phyloP scores from a whole-genome alignment of 2,797 vertebrate species.

The Pseudomugil gertrudae region DNA sequence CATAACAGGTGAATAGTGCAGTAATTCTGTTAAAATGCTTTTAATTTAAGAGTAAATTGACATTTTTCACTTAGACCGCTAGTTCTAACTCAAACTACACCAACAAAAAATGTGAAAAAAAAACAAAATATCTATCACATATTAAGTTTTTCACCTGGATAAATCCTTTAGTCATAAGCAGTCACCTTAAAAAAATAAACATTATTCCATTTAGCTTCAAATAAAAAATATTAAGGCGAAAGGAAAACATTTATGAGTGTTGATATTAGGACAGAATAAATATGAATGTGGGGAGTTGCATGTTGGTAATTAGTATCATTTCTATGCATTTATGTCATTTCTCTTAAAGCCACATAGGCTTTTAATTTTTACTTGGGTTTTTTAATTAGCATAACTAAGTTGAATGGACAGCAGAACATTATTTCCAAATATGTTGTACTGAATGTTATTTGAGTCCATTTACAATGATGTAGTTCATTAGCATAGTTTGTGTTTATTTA shows the following conservation, averaged over 20 bases:
- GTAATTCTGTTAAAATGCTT: no score
- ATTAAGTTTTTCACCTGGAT: not conserved
- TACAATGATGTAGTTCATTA: no score
- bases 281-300: not conserved
- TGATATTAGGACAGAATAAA: not conserved
- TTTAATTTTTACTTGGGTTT: not conserved
- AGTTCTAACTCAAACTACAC: not conserved
- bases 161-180: not conserved
- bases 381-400: no score
- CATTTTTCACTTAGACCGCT: no score
- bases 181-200: not conserved
- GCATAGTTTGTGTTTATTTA: not conserved
- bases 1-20: no score
- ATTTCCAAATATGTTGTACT: not conserved
- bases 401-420: not conserved
- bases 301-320: not conserved
- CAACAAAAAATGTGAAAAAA: not conserved
- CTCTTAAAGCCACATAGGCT: not conserved
- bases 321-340: not conserved
- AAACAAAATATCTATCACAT: not conserved
- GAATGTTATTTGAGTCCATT: not conserved
- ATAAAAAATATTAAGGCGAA: not conserved
- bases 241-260: not conserved
- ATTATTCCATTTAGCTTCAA: not conserved
- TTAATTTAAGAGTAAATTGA: no score